These are phyloP conservation scores for Stegastes partitus DNA, from an alignment of 2,113 vertebrate genomes.

Conservation along the genomic window DNA sequence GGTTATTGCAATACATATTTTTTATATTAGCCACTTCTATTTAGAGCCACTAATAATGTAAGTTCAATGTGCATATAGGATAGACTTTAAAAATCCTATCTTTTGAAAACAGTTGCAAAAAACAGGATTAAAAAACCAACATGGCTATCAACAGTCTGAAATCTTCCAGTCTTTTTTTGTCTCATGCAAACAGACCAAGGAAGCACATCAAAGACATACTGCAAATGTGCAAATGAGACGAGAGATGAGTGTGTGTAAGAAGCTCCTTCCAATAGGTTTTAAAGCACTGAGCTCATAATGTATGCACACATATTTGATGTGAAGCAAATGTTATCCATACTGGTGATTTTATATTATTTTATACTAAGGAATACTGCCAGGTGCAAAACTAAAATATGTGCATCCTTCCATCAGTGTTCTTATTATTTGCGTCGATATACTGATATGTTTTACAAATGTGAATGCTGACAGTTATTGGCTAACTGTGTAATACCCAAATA, in stretches of 20 bases:
- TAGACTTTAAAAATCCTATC: neutral
- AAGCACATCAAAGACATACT: slow-evolving; percentile 28
- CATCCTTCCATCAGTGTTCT: neutral
- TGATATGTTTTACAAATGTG: neutral
- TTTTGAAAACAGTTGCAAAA: neutral
- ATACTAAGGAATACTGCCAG: neutral
- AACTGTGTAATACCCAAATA: neutral
- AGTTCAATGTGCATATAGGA: neutral
- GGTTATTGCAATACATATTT: no score
- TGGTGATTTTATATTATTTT: neutral
- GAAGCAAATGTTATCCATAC: neutral
- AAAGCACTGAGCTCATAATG: slow-evolving; percentile 15
- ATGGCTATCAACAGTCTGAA: slow-evolving; percentile 7
- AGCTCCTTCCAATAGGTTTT: slow-evolving; percentile 2
- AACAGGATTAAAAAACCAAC: no score
- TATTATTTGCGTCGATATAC: neutral
- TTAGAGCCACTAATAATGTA: no score
- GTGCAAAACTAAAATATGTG: neutral
- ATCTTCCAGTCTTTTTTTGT: neutral
- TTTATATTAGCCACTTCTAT: neutral
- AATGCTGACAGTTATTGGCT: neutral
- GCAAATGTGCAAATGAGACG: neutral
- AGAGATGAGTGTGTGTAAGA: neutral
- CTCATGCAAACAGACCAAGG: slow-evolving; percentile 9
- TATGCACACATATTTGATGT: neutral